phyloP scores from a whole-genome alignment of 2,888 invertebrate genomes.

The Oxyteleia sp. region DNA sequence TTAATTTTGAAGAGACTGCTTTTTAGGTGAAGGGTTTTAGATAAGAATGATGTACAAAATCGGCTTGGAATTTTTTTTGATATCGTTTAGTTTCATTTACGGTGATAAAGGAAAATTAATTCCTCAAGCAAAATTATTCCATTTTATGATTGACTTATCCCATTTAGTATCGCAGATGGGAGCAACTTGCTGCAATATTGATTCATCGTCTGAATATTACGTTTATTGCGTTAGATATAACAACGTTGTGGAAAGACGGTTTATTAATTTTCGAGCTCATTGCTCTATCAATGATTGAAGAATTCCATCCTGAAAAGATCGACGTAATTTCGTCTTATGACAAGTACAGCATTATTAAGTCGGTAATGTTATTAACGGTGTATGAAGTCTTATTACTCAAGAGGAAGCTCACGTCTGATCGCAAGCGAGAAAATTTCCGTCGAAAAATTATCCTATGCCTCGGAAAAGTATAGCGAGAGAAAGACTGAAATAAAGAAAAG shows the following conservation, averaged over 20 bases:
- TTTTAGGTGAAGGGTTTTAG: neutral
- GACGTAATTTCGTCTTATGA: neutral
- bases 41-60: neutral
- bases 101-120: neutral
- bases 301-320: neutral
- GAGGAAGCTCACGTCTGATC: neutral
- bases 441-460: neutral
- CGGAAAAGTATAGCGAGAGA: neutral
- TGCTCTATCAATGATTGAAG: neutral
- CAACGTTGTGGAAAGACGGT: neutral
- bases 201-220: conserved; percentile 1
- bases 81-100: neutral
- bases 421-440: neutral
- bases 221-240: neutral
- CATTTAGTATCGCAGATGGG: neutral
- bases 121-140: neutral
- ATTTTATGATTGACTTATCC: conserved; percentile 1
- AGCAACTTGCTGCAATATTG: neutral
- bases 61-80: neutral
- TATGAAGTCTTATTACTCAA: neutral
- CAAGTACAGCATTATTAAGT: neutral
- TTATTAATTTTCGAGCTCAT: neutral
- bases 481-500: neutral
- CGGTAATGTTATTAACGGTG: neutral
- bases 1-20: neutral